Evolutionary conservation across 1,140 invertebrate genomes (phyloP).

Genomic region (Drosophila mauritiana): DNA sequence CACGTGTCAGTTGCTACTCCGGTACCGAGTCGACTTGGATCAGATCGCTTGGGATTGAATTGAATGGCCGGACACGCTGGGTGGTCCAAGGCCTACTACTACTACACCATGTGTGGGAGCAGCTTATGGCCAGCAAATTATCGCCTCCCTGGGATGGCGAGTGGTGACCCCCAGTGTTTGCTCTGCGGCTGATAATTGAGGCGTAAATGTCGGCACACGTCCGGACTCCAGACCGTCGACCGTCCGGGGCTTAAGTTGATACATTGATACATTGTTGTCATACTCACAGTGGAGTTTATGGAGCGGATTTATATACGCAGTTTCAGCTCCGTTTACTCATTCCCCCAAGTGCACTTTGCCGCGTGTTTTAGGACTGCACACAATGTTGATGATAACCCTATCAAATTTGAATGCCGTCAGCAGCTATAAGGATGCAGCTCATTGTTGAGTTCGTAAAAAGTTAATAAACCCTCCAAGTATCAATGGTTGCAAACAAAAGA

Average conservation of each 20-base stretch:
- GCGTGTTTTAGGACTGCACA: conserved; percentile 26
- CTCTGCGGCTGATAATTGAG: conserved; percentile 72
- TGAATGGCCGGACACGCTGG: conserved; percentile 53
- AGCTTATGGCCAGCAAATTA: conserved; percentile 74
- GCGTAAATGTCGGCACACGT: conserved; percentile 78
- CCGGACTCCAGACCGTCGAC: conserved; percentile 22
- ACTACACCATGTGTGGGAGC: conserved; percentile 44
- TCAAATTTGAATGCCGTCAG: conserved; percentile 54
- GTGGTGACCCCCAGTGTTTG: conserved; percentile 43
- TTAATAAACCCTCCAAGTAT: conserved; percentile 64
- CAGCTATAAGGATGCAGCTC: conserved; percentile 50
- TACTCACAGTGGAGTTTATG: conserved; percentile 53
- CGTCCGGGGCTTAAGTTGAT: conserved; percentile 24
- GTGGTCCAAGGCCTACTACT: conserved; percentile 39
- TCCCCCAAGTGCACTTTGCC: conserved; percentile 13
- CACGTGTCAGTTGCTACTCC: conserved; percentile 60
- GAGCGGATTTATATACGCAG: conserved; percentile 51
- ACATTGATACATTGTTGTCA: conserved; percentile 59
- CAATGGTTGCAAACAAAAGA: conserved; percentile 62
- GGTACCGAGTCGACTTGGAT: conserved; percentile 22
- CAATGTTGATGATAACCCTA: conserved; percentile 67
- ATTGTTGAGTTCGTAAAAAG: conserved; percentile 69
- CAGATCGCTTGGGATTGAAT: conserved; percentile 28
- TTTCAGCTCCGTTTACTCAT: conserved; percentile 1
- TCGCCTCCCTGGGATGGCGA: conserved; percentile 47